These are phyloP conservation scores for Rhagoletis zephyria DNA, from an alignment of 1,140 invertebrate species.

Conservation along the genomic window DNA sequence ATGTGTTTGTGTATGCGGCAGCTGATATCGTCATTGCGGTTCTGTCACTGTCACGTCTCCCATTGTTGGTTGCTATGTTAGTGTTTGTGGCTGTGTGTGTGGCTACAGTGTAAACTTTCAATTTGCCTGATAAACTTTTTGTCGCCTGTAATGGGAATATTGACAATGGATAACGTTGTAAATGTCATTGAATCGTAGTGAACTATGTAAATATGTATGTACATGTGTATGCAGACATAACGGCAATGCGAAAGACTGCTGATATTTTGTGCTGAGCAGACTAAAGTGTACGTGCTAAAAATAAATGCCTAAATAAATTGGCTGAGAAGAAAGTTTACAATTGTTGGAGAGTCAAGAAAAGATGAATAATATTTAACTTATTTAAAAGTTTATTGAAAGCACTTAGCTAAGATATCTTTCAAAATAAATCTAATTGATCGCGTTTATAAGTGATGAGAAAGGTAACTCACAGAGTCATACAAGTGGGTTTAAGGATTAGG, in stretches of 20 bases:
- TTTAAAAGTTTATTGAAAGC: not conserved
- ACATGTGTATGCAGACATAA: not conserved
- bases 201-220: too few relatives aligned
- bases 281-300: not conserved
- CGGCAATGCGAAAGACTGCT: not conserved
- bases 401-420: not conserved
- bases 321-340: not conserved
- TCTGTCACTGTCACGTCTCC: not conserved
- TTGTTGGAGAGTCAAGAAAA: not conserved
- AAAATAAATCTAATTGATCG: too few relatives aligned
- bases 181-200: constrained; percentile 7
- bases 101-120: constrained; percentile 36
- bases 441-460: too few relatives aligned
- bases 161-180: not conserved
- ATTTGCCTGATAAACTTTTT: constrained; percentile 19
- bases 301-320: constrained; percentile 12
- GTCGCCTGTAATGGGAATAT: not conserved
- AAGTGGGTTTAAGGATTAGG: too few relatives aligned
- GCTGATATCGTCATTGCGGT: not conserved
- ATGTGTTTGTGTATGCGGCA: not conserved
- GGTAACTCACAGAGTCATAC: too few relatives aligned
- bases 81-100: constrained; percentile 2
- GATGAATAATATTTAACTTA: not conserved
- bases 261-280: not conserved
- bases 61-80: not conserved